phyloP scores from a whole-genome alignment of 1,140 invertebrate species.

The Arion vulgaris region DNA sequence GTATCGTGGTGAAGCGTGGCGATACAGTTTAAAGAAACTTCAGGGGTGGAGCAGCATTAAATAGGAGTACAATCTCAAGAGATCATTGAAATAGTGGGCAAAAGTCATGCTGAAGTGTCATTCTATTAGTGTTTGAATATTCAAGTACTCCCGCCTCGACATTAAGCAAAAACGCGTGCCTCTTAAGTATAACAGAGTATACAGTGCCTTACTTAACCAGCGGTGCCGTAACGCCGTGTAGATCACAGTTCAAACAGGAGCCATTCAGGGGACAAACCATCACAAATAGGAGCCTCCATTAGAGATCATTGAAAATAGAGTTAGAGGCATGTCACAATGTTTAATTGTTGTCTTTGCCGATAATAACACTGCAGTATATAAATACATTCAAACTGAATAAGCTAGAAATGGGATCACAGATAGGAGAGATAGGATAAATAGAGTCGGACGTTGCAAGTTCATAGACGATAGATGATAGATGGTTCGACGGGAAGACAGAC shows the following conservation, averaged over 20 bases:
- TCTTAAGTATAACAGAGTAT: neutral
- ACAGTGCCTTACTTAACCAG: conserved; percentile 7
- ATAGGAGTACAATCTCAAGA: too few species aligned
- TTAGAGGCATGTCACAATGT: conserved; percentile 11
- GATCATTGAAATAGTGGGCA: too few species aligned
- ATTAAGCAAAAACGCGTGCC: neutral
- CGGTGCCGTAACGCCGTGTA: neutral
- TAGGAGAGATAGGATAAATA: too few species aligned
- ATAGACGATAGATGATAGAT: neutral
- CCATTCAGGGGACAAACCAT: neutral
- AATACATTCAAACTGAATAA: neutral
- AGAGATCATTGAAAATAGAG: neutral
- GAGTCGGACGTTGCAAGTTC: too few species aligned
- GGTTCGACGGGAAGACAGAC: neutral
- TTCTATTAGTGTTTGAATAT: conserved; percentile 1
- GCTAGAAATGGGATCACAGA: too few species aligned
- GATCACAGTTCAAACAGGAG: neutral
- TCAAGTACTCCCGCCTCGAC: conserved; percentile 1
- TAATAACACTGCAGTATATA: neutral
- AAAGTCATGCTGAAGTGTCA: conserved; percentile 8
- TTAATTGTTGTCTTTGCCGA: conserved; percentile 5
- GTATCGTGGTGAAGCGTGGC: too few species aligned
- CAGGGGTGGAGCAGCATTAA: too few species aligned
- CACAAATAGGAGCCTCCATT: neutral
- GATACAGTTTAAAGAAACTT: too few species aligned